Evolutionary conservation across 2,797 vertebrate genomes (phyloP), one percentile per base, ranked within the genome.

Genomic region (Oophaga sylvatica): DNA sequence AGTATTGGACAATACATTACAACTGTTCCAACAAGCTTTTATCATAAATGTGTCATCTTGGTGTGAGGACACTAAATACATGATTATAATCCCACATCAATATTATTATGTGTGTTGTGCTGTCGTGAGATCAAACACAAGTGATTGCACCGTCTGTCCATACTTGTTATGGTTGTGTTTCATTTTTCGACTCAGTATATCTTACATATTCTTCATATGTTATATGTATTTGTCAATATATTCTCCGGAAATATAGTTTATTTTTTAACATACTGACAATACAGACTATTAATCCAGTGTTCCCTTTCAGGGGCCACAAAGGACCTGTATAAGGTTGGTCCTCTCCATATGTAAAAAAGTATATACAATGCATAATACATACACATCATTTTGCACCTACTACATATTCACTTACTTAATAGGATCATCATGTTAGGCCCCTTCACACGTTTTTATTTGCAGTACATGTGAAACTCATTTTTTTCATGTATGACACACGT

Each of bases 1-100:
- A 83, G 81, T 70, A 84, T 53, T 77, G 81, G 73, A 29, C 81
- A 79, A 83, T 75, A 59, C 31, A 78, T 77, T 79, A 83, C 62
- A 87, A 87, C 73, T 79, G 81, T 87, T 83, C 57, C 87, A 59
- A 83, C 86, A 87, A 83, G 81, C 73, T 48, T 87, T 13, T 78
- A 70, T 68, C 41, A 78, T 68, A 83, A 65, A 78, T 41, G 60
- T 87, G 81, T 87, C 62, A 87, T 83, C 81, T 83, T 20, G 17
- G 29, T 82, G 59, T 87, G 86, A 53, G 71, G 60, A 60, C 70
- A 56, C 70, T 70, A 87, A 78, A 78, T 83, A 81, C 73, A 79
- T 75, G 22, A 87, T 60, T 59, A 22, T 81, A 77, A 87, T 87
- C 45, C 60, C 11, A 68, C 81, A 87, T 70, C 70, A 82, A 77